A percentile compares a stretch with the other conserved stretches of the same genome.
Conservation (phyloP, 2,797 vertebrate species). For the Aeoliscus strigatus region DNA sequence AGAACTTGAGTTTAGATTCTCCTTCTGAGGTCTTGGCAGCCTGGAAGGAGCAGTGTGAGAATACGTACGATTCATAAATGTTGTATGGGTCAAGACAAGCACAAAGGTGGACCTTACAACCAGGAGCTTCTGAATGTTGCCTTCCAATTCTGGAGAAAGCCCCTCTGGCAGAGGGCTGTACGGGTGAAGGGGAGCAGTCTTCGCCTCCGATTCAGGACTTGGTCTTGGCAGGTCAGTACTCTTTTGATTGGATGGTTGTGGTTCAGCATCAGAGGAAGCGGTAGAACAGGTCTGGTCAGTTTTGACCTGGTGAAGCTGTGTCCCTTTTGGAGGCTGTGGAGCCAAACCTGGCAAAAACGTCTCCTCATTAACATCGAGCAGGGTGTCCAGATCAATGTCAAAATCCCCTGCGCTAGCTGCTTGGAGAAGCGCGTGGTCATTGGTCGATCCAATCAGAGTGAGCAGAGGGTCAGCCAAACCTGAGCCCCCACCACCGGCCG, state of each 20-base stretch:
- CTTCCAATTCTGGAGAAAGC: constrained; percentile 46
- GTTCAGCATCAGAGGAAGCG: neutral
- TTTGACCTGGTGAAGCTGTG: neutral
- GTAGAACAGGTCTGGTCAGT: neutral
- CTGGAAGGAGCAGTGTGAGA: constrained; percentile 58
- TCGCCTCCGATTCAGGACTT: constrained; percentile 13
- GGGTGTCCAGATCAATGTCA: constrained; percentile 81
- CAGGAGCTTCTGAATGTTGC: constrained; percentile 39
- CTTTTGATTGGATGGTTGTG: constrained; percentile 8
- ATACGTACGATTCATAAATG: too few species aligned
- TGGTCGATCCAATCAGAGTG: constrained; percentile 78
- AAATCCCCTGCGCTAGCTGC: constrained; percentile 82
- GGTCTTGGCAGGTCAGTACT: neutral
- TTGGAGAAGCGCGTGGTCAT: constrained; percentile 83
- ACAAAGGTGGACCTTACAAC: constrained; percentile 24
- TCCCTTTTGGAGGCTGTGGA: constrained; percentile 17
- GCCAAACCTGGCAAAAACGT: constrained; percentile 41
- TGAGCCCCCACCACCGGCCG: constrained; percentile 37
- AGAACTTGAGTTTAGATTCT: constrained; percentile 86
- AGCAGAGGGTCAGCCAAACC: constrained; percentile 78
- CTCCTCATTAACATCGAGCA: constrained; percentile 76
- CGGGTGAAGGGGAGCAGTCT: neutral
- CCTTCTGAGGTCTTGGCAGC: constrained; percentile 81
- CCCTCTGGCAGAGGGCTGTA: constrained; percentile 41
- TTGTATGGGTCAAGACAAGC: neutral